Evolutionary conservation across 1,140 invertebrate species (phyloP).

Genomic region (Caenorhabditis brenneri): DNA sequence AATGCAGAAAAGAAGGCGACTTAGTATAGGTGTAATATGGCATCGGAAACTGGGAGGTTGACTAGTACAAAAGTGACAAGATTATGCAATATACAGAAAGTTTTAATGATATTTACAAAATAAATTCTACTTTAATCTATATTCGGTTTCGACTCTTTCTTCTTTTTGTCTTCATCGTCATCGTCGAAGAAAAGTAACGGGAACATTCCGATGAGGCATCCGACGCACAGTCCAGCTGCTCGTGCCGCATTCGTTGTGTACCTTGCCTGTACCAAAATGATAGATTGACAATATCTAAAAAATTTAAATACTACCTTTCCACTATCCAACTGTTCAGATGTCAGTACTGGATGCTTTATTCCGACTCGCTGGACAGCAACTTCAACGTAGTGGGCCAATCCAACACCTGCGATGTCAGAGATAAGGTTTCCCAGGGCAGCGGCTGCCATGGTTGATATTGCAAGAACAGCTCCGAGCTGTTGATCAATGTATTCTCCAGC

Average conservation of each 20-base stretch:
- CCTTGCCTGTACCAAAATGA: conserved; percentile 72
- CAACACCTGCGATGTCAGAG: conserved; percentile 89
- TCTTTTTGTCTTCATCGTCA: conserved; percentile 44
- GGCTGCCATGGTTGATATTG: conserved; percentile 71
- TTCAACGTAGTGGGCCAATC: conserved; percentile 94
- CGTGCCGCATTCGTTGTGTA: conserved; percentile 73
- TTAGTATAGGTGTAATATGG: background rate
- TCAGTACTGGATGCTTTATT: conserved; percentile 81
- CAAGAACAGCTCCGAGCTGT: conserved; percentile 59
- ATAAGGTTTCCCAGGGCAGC: conserved; percentile 78
- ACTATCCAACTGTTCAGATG: conserved; percentile 83
- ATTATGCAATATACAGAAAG: conserved; percentile 39
- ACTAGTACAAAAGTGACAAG: conserved; percentile 30
- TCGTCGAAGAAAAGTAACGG: conserved; percentile 79
- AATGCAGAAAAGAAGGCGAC: background rate
- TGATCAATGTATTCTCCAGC: conserved; percentile 94
- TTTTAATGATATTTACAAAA: background rate
- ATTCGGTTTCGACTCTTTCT: background rate
- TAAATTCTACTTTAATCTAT: background rate
- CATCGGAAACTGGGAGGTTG: background rate
- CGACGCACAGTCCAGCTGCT: conserved; percentile 84
- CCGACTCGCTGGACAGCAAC: conserved; percentile 81
- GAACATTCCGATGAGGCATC: conserved; percentile 90
- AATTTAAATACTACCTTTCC: conserved; percentile 72
- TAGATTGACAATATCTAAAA: too few relatives aligned